Evolutionary conservation across 2,113 vertebrate species (phyloP).

Genomic region (Verasper variegatus): DNA sequence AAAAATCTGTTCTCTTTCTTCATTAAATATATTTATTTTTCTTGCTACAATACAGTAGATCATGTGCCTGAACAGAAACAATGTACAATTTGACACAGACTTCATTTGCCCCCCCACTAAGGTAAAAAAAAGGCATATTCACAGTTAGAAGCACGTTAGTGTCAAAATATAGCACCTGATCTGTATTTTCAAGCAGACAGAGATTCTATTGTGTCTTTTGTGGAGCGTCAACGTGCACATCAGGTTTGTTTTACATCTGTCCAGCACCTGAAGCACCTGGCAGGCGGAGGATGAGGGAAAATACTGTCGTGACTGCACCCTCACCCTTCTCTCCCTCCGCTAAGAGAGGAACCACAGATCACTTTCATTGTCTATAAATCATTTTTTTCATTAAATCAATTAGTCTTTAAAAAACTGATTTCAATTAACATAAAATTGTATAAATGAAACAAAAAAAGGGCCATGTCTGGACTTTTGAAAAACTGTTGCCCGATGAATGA

Average conservation of each 20-base stretch:
- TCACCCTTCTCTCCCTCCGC: not conserved
- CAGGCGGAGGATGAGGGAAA: conserved; percentile 1
- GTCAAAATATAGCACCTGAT: conserved; percentile 57
- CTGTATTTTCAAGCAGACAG: conserved; percentile 4
- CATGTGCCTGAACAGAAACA: conserved; percentile 21
- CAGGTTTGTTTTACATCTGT: conserved; percentile 28
- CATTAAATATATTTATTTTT: conserved; percentile 38
- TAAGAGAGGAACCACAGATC: not conserved
- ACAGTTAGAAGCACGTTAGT: conserved; percentile 58
- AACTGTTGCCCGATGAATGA: not conserved
- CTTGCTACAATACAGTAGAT: conserved; percentile 27
- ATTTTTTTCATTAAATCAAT: not conserved
- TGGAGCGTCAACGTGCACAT: conserved; percentile 6
- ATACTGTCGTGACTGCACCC: conserved; percentile 1
- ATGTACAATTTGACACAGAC: conserved; percentile 29
- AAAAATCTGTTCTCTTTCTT: conserved; percentile 1
- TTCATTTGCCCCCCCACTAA: conserved; percentile 53
- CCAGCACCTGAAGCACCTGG: conserved; percentile 15
- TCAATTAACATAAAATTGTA: not conserved
- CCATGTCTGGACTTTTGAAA: not conserved
- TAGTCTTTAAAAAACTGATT: not conserved
- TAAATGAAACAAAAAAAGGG: not conserved
- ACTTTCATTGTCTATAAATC: not conserved
- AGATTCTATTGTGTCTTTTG: conserved; percentile 4
- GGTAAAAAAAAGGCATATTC: conserved; percentile 60